Percentiles rank a stretch among this genome's conserved stretches.
These are phyloP conservation scores for Eulacestoma nigropectus DNA, from an alignment of 2,113 vertebrate genomes.

Conservation along the genomic window DNA sequence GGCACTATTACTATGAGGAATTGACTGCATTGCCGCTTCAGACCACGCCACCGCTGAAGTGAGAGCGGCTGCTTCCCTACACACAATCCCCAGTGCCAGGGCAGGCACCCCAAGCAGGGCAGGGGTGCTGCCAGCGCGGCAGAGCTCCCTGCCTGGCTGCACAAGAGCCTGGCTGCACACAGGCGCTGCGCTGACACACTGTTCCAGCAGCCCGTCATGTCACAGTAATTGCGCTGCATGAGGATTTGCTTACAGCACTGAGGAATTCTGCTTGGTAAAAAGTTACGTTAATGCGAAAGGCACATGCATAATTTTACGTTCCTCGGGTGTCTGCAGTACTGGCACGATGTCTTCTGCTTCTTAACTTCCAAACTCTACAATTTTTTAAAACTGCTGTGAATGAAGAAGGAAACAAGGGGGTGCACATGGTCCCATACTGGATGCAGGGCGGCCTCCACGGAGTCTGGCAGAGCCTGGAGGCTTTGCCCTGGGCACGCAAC, in stretches of 20 bases:
- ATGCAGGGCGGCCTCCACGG: fast-evolving
- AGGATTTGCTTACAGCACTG: background rate
- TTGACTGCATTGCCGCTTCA: background rate
- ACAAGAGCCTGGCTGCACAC: background rate
- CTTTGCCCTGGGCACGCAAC: no score
- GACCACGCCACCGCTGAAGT: background rate
- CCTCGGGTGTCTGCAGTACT: background rate
- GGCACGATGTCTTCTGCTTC: background rate
- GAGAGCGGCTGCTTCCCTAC: background rate
- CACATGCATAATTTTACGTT: fast-evolving
- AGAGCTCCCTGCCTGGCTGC: background rate
- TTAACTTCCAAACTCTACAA: background rate
- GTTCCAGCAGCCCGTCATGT: fast-evolving
- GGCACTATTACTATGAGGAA: conserved; percentile 58
- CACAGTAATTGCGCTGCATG: background rate
- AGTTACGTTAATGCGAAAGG: background rate
- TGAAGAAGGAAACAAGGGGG: background rate
- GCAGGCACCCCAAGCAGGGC: background rate
- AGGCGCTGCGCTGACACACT: background rate
- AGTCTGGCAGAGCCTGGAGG: no score
- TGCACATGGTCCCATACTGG: fast-evolving
- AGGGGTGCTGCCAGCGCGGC: background rate
- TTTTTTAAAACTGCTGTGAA: background rate
- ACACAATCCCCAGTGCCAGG: fast-evolving
- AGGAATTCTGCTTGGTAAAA: background rate